Percentiles rank a stretch among this genome's conserved stretches.
phyloP scores from a whole-genome alignment of 1,140 invertebrate species.

The Diploscapter pachys region DNA sequence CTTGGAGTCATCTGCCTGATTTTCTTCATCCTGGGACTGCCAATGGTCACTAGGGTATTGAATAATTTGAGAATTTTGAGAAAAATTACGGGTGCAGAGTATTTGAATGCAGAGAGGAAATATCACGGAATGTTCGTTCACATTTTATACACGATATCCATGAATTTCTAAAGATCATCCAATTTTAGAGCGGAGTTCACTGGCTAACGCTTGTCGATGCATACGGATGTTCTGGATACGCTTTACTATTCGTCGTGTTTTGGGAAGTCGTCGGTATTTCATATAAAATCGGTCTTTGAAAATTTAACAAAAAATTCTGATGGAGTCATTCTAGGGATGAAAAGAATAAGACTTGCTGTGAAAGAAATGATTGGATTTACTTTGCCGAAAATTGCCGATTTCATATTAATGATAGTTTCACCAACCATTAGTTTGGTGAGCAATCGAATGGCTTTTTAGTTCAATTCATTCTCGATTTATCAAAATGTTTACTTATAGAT shows the following conservation, averaged over 20 bases:
- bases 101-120: not conserved
- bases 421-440: constrained; percentile 61
- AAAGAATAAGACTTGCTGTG: constrained; percentile 81
- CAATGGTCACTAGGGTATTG: constrained; percentile 56
- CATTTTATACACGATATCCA: too few species aligned
- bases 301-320: not conserved
- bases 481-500: constrained; percentile 1
- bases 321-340: constrained; percentile 64
- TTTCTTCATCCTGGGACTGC: constrained; percentile 55
- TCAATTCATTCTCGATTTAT: not conserved
- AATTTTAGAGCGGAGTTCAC: constrained; percentile 80
- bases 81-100: not conserved
- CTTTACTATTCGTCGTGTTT: constrained; percentile 89
- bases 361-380: constrained; percentile 85
- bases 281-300: constrained; percentile 85
- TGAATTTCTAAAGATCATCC: too few species aligned
- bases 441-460: not conserved
- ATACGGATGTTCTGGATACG: constrained; percentile 85
- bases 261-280: constrained; percentile 92
- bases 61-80: not conserved
- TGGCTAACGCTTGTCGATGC: constrained; percentile 89
- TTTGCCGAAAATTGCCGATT: constrained; percentile 79
- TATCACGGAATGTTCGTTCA: too few species aligned
- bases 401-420: constrained; percentile 81
- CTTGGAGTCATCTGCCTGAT: constrained; percentile 48